A percentile compares a stretch with the other conserved stretches of the same genome.
Evolutionary conservation across 2,888 invertebrate species (phyloP).

Genomic region (Eucriotettix oculatus): DNA sequence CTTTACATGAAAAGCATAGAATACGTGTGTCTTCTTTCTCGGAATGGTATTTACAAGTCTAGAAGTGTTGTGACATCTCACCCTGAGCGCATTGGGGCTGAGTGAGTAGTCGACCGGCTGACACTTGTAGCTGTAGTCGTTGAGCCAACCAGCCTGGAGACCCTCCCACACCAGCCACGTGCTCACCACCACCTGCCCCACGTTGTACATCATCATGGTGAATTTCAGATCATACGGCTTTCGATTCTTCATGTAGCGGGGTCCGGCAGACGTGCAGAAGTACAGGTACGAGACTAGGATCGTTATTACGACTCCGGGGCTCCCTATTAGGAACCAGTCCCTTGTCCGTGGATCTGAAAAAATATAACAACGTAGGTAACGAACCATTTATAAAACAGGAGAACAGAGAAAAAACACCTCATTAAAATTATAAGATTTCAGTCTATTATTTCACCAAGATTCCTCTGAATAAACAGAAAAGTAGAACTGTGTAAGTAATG

Average conservation of each 20-base stretch:
- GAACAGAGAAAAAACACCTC: no score
- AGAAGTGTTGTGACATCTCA: no score
- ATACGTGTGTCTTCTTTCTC: no score
- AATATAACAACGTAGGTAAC: not conserved
- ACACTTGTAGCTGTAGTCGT: not conserved
- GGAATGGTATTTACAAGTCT: no score
- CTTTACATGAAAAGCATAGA: no score
- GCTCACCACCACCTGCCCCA: conserved; percentile 34
- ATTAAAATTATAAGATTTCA: no score
- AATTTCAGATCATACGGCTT: conserved; percentile 30
- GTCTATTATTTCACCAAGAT: no score
- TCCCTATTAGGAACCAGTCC: conserved; percentile 44
- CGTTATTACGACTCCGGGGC: conserved; percentile 40
- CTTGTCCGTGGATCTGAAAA: conserved; percentile 44
- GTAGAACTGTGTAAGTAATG: no score
- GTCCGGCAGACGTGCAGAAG: conserved; percentile 54
- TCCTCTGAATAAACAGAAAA: no score
- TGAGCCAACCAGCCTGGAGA: not conserved
- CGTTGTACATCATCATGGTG: conserved; percentile 35
- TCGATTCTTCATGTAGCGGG: conserved; percentile 38
- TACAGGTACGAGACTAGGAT: conserved; percentile 44
- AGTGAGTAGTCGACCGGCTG: not conserved
- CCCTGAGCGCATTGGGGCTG: not conserved
- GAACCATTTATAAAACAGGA: no score
- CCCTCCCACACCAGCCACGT: conserved; percentile 54